Evolutionary conservation across 2,113 vertebrate species (phyloP), one percentile per base, ranked within the genome.

Genomic region (Orcinus orca): DNA sequence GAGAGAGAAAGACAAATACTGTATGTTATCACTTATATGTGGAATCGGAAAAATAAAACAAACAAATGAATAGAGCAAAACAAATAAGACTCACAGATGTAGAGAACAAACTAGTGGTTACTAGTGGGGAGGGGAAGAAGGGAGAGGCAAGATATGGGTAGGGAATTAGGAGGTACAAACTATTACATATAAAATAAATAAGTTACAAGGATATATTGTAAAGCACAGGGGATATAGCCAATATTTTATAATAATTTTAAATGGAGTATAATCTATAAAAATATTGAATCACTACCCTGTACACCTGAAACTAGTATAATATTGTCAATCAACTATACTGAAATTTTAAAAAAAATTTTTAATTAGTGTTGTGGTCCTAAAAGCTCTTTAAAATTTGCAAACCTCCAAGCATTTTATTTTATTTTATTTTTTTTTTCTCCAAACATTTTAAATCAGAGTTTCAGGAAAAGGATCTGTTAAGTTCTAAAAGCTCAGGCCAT

Each of bases 391-490:
- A 70, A 25, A 15, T 58, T 71, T 74, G 21, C 68, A 58, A 84
- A 81, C 81, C 31, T 53, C 41, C 50, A 55, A 71, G 87, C n/a
- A 80, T 92, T 93, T 80, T 21, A 95, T 41, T 41, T 41, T 41
- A 41, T 41, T 41, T 41, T 44, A 2, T 44, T 10, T 44, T 44
- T 44, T 44, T 44, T 10, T 44, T 10, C n/a, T 53, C 41, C 50
- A 55, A 70, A 83, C n/a, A 80, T 92, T 93, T 80, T 21, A 95
- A 93, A 93, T 15, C 58, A 91, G 29, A 17, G 50, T 60, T 76
- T 73, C 36, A 65, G 50, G 65, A 81, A 21, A 71, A 92, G 55
- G 65, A 38, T 76, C 90, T 70, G 63, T 33, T 38, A 50, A 70
- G 31, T 80, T 60, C 58, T 95, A 21, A 81, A 89, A 76, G 60